Evolutionary conservation across 2,113 vertebrate species (phyloP).

Genomic region (Podiceps cristatus): DNA sequence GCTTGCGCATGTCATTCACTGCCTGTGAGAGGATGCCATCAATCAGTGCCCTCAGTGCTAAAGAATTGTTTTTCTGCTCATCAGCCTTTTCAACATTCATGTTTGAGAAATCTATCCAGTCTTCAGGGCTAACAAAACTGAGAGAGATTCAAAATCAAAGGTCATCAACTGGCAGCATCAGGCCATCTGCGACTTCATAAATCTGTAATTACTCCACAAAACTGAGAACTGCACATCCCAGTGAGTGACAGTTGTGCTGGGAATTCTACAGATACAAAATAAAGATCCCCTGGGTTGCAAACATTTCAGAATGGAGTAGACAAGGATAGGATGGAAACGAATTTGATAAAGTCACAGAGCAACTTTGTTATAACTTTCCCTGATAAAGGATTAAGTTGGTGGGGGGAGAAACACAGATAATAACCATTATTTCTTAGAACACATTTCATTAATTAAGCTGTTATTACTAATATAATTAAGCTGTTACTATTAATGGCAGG

Average conservation of each 20-base stretch:
- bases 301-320: not conserved
- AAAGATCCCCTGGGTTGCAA: not conserved
- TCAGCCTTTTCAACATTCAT: slow-evolving; percentile 85
- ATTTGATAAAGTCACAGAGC: not conserved
- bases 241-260: not conserved
- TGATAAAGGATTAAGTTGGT: not conserved
- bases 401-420: not conserved
- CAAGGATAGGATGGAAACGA: not conserved
- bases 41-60: slow-evolving; percentile 78
- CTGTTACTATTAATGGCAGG: not conserved
- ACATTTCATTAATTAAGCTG: not conserved
- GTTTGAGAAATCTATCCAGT: slow-evolving; percentile 87
- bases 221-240: not conserved
- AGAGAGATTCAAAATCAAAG: slow-evolving; percentile 6
- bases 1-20: slow-evolving; percentile 75
- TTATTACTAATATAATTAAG: not conserved
- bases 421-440: not conserved
- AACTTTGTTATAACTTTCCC: not conserved
- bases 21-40: slow-evolving; percentile 86
- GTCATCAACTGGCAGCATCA: not conserved
- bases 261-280: not conserved
- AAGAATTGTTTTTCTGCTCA: slow-evolving; percentile 85
- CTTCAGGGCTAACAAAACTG: slow-evolving; percentile 79
- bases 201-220: not conserved
- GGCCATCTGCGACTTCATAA: not conserved